Percentiles rank a stretch among this genome's conserved stretches.
Evolutionary conservation across 2,888 invertebrate species (phyloP).

Genomic region (Phrixothrix hirtus): DNA sequence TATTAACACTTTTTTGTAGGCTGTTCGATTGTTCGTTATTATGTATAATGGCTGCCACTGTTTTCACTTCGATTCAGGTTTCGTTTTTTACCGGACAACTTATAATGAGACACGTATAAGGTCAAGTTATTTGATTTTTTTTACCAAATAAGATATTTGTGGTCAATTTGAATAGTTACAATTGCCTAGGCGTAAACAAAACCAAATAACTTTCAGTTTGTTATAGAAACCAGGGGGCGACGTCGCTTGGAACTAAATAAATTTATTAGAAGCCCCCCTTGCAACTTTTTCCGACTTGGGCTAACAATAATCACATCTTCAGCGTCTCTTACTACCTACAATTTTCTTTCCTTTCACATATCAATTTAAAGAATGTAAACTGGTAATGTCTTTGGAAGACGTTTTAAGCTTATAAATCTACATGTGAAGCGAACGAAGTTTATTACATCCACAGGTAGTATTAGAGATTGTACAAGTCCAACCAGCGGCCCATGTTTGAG

Average conservation of each 20-base stretch:
- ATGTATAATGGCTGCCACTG: slow-evolving; percentile 29
- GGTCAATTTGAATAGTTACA: slow-evolving; percentile 16
- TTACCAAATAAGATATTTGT: slow-evolving; percentile 15
- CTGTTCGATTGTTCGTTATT: slow-evolving; percentile 31
- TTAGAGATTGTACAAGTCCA: slow-evolving; percentile 17
- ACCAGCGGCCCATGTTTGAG: slow-evolving; percentile 21
- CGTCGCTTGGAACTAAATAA: too few relatives aligned
- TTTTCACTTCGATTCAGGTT: slow-evolving; percentile 23
- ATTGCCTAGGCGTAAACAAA: too few relatives aligned
- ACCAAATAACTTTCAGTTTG: too few relatives aligned
- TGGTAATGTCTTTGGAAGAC: too few relatives aligned
- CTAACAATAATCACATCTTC: too few relatives aligned
- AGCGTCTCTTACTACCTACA: too few relatives aligned
- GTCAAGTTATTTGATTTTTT: slow-evolving; percentile 23
- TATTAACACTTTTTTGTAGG: slow-evolving; percentile 33
- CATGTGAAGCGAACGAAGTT: slow-evolving; percentile 6
- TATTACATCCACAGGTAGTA: slow-evolving; percentile 26
- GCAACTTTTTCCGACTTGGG: too few relatives aligned
- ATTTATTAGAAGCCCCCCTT: too few relatives aligned
- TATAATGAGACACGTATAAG: slow-evolving; percentile 28
- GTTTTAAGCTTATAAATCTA: slow-evolving; percentile 8
- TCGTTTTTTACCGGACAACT: slow-evolving; percentile 14
- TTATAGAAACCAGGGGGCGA: too few relatives aligned
- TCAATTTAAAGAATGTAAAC: too few relatives aligned
- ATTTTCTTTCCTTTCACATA: too few relatives aligned